Conservation (phyloP, 2,797 vertebrate genomes). For the Pangasius sanitwongsei region DNA sequence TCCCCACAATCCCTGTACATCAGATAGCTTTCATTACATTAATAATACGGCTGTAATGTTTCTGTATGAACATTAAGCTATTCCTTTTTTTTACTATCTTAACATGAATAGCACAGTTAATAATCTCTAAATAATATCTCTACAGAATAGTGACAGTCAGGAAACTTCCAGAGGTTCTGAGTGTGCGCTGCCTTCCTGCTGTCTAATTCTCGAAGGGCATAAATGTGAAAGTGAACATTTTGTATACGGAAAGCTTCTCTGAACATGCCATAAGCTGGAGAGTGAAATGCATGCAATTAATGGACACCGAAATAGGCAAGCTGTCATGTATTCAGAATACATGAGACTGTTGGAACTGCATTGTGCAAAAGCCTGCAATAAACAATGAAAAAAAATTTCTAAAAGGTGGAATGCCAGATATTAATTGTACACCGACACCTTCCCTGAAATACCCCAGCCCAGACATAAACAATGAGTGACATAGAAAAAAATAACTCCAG, state of each 20-base stretch:
- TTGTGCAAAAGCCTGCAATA: neutral
- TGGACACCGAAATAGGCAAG: slow-evolving; percentile 38
- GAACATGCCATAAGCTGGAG: slow-evolving; percentile 47
- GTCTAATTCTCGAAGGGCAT: slow-evolving; percentile 27
- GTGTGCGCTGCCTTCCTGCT: slow-evolving; percentile 19
- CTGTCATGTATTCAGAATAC: slow-evolving; percentile 36
- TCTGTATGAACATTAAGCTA: slow-evolving; percentile 8
- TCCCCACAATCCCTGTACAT: slow-evolving; percentile 25
- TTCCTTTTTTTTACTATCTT: slow-evolving; percentile 28
- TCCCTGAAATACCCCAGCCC: neutral
- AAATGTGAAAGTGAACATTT: slow-evolving; percentile 35
- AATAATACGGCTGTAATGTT: slow-evolving; percentile 37
- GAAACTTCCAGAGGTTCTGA: slow-evolving; percentile 15
- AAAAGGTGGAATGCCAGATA: neutral
- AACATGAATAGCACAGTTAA: slow-evolving; percentile 30
- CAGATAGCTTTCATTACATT: slow-evolving; percentile 37
- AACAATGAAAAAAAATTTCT: neutral
- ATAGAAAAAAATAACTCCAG: neutral
- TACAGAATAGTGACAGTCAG: neutral
- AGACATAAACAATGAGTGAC: neutral
- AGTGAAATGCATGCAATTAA: slow-evolving; percentile 53
- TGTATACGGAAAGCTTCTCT: slow-evolving; percentile 33
- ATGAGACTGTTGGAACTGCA: neutral
- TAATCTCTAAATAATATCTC: slow-evolving; percentile 9
- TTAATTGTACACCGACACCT: neutral